Percentiles rank a stretch among this genome's conserved stretches.
Evolutionary conservation across 1,140 invertebrate genomes (phyloP).

Genomic region (Pemphigus obesinymphae): DNA sequence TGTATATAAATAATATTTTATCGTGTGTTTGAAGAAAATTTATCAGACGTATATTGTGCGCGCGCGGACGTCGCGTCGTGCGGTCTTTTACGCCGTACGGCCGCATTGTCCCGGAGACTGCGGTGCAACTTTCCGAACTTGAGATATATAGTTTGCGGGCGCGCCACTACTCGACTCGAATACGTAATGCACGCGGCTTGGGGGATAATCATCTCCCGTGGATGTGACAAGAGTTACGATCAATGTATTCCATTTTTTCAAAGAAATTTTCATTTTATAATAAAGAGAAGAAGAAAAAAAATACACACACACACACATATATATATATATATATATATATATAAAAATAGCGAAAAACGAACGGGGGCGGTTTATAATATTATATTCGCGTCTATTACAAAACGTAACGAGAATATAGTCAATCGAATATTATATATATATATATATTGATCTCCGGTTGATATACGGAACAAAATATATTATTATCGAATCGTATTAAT

Average conservation of each 20-base stretch:
- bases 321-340: too few species aligned
- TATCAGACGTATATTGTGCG: neutral
- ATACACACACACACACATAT: too few species aligned
- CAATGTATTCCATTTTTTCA: slow-evolving; percentile 5
- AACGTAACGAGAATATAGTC: neutral
- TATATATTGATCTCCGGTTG: neutral
- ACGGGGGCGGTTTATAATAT: neutral
- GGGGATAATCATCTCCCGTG: slow-evolving; percentile 11
- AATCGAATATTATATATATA: neutral
- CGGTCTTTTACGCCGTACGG: neutral
- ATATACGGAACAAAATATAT: neutral
- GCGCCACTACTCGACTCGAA: slow-evolving; percentile 18
- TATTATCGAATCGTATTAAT: neutral
- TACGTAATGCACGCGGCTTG: slow-evolving; percentile 21
- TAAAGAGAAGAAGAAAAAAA: too few species aligned
- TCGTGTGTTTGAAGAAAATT: neutral
- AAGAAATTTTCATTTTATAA: neutral
- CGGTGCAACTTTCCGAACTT: slow-evolving; percentile 32
- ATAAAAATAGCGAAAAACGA: too few species aligned
- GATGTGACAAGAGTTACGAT: slow-evolving; percentile 23
- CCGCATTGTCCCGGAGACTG: slow-evolving; percentile 9
- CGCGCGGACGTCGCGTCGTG: neutral
- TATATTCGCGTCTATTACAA: slow-evolving; percentile 2
- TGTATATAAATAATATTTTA: too few species aligned
- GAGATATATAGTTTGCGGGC: slow-evolving; percentile 32